These are phyloP conservation scores for Bombus polaris DNA, from an alignment of 1,140 invertebrate genomes.

Conservation along the genomic window DNA sequence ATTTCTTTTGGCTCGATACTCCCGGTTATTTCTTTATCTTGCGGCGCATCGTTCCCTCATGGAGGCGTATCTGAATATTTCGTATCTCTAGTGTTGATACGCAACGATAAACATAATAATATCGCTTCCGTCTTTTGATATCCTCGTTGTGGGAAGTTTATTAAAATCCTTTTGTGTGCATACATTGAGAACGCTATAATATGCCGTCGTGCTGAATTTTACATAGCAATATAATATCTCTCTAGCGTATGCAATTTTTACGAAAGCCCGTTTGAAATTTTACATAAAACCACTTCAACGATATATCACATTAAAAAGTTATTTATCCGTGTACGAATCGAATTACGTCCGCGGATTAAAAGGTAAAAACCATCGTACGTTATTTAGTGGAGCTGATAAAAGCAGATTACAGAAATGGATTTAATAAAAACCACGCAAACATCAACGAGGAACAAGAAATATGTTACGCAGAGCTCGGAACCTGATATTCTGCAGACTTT, in stretches of 20 bases:
- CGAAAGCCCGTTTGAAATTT: not conserved
- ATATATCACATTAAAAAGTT: not conserved
- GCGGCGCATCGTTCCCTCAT: slow-evolving; percentile 6
- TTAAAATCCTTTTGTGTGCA: slow-evolving; percentile 40
- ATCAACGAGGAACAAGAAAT: slow-evolving; percentile 20
- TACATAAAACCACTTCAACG: too few relatives aligned
- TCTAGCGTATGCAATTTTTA: not conserved
- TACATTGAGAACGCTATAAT: not conserved
- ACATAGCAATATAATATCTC: not conserved
- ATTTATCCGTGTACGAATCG: too few relatives aligned
- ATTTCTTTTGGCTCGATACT: slow-evolving; percentile 48
- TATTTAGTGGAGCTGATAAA: not conserved
- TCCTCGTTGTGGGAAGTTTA: slow-evolving; percentile 10
- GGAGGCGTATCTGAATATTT: slow-evolving; percentile 28
- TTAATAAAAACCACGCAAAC: not conserved
- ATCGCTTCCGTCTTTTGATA: slow-evolving; percentile 34
- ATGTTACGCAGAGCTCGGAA: slow-evolving; percentile 49
- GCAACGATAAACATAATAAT: slow-evolving; percentile 49
- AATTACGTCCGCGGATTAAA: too few relatives aligned
- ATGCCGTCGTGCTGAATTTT: not conserved
- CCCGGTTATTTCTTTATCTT: slow-evolving; percentile 29
- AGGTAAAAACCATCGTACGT: not conserved
- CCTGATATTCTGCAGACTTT: slow-evolving; percentile 60
- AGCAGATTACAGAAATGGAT: slow-evolving; percentile 4
- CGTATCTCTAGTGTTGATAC: slow-evolving; percentile 28